Base-by-base conservation (phyloP, 2,888 invertebrate species). In the Mellilla xanthometata region DNA sequence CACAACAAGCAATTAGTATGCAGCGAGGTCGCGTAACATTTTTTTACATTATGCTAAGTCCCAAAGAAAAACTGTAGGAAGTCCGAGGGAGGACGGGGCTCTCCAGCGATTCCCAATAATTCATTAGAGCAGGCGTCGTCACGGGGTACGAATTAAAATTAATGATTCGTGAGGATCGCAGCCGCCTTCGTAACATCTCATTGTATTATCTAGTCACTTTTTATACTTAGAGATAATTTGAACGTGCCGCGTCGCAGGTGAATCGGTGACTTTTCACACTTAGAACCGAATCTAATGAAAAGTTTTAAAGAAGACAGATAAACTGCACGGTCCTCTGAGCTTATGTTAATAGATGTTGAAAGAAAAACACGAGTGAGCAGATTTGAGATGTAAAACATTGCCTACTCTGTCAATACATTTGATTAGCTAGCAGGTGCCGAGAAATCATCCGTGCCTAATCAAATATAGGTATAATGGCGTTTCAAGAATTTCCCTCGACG, bases 1-100 rank as follows among this genome's bases (percentile, higher is more conserved):
- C 79, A 87, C 87, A 87, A 88, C 87, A 87, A 81, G 73, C 75
- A 86, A 89, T 89, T 88, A 88, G 89, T 88, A 89, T 88, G 84
- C 89, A 78, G 78, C 71, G 66, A 75, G 75, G 78, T 70, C 70
- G 74, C 81, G 70, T 70, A 76, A 82, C 86, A 87, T 88, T 89
- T 88, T 89, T 89, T 87, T 66, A 82, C 85, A 88, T 89, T 88
- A 88, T 84, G 81, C 81, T 82, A 85, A 87, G 83, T 81, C 83
- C 72, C 68, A 63, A 79, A 81, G 85, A 84, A 85, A 84, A 84
- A 84, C 73, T 78, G 78, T 75, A 70, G 72, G 68, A 80, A 75
- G 78, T 78, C 68, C 71, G 67, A 60, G 68, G 76, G 72, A 60
- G 69, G 62, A 62, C 78, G 72, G 67, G 69, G 68, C 62, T 72